Percentiles rank a stretch among this genome's conserved stretches.
phyloP scores from a whole-genome alignment of 2,113 vertebrate species.

The Diadophis punctatus region DNA sequence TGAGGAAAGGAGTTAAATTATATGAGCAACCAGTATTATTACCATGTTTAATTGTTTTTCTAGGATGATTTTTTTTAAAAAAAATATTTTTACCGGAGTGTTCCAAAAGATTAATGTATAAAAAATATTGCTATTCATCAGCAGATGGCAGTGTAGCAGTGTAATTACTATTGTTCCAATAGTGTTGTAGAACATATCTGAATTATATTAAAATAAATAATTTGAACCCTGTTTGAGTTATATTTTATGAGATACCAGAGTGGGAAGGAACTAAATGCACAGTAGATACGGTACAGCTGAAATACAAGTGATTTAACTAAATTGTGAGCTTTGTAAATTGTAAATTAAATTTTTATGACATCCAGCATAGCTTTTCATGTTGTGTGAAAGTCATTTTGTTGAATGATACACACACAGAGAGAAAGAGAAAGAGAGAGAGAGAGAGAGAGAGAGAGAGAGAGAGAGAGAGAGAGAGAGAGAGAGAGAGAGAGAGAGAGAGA shows the following conservation, averaged over 20 bases:
- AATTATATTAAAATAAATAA: constrained; percentile 42
- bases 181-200: neutral
- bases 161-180: rapidly evolving
- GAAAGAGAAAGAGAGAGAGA: neutral
- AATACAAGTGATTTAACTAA: constrained; percentile 54
- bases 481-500: neutral
- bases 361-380: constrained; percentile 1
- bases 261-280: constrained; percentile 28
- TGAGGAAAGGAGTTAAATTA: neutral
- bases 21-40: neutral
- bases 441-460: neutral
- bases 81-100: neutral
- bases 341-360: constrained; percentile 56
- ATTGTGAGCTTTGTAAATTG: constrained; percentile 42
- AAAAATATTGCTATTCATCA: constrained; percentile 18
- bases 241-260: neutral
- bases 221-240: constrained; percentile 21
- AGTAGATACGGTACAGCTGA: constrained; percentile 42
- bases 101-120: neutral
- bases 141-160: constrained; percentile 59
- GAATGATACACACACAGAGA: neutral
- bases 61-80: neutral
- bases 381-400: neutral
- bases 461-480: rapidly evolving
- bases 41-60: neutral